Base-by-base conservation (phyloP, 2,113 vertebrate species). In the Dendropsophus ebraccatus region DNA sequence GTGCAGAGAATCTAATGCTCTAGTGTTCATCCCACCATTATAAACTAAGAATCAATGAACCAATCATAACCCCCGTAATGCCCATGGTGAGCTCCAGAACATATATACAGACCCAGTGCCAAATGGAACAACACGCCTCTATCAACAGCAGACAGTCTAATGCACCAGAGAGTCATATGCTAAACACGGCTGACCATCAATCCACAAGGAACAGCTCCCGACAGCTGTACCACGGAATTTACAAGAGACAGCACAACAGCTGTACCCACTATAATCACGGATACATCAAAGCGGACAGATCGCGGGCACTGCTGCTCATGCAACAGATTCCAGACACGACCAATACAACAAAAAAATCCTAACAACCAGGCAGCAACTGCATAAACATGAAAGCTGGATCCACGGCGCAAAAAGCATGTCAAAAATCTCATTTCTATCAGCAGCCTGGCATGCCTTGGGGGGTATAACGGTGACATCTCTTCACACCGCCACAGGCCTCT, bases 281-380 rank as follows among this genome's bases (percentile, higher is more conserved):
- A 88, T 80, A 87, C 84, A 88, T 88, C 88, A 87, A 91, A 93
- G 91, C 0, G 84, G 89, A 90, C 85, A 79, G 0, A 82, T 86
- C 47, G 87, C 88, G 87, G 88, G 85, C 90, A 81, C 90, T 88
- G 88, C 87, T 90, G 88, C 47, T 90, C 88, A 83, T 80, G 90
- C 87, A 89, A 69, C 2, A 90, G 89, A 92, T 91, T 91, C 91
- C 90, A 89, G 60, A 9, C 74, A 28, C 87, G 89, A 91, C 89
- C 89, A 88, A 92, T 92, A 90, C 67, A 37, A 41, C 41, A 30
- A 30, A 37, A 70, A 37, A 37, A 17, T 16, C 13, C 28, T 8
- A 90, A 89, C 91, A 92, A 91, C 23, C 78, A 88, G 82, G 83
- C 82, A 90, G 81, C 92, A 94, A 94, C 93, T 94, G 92, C 76